Evolutionary conservation across 1,140 invertebrate genomes (phyloP).

Genomic region (Alviniconcha marisindica): DNA sequence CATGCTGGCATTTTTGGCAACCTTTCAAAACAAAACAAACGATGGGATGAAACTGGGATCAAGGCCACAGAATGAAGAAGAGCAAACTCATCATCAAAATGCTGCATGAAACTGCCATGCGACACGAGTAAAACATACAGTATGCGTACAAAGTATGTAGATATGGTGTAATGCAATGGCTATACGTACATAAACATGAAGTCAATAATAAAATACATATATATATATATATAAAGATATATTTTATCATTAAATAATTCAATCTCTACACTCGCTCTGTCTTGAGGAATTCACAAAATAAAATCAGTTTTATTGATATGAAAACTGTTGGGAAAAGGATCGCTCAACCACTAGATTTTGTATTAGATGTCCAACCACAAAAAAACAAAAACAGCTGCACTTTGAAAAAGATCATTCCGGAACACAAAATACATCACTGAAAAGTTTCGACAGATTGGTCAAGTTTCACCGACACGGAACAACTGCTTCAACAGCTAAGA

Average conservation of each 20-base stretch:
- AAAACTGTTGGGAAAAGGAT: conserved; percentile 10
- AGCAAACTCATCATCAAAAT: too few relatives aligned
- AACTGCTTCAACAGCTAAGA: background rate
- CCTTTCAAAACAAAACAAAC: too few relatives aligned
- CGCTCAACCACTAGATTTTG: conserved; percentile 37
- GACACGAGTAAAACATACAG: too few relatives aligned
- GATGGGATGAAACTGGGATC: too few relatives aligned
- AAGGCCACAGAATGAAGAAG: too few relatives aligned
- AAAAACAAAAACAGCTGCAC: conserved; percentile 27
- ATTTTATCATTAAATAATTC: conserved; percentile 26
- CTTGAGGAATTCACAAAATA: conserved; percentile 28
- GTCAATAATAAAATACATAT: background rate
- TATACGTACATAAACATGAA: background rate
- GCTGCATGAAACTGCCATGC: too few relatives aligned
- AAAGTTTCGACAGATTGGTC: background rate
- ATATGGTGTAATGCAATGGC: conserved; percentile 24
- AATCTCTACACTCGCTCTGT: conserved; percentile 38
- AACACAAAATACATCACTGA: background rate
- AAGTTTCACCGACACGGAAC: background rate
- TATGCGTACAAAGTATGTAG: background rate
- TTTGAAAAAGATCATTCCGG: conserved; percentile 24
- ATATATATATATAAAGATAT: conserved; percentile 27
- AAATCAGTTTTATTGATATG: conserved; percentile 35
- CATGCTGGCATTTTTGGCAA: too few relatives aligned
- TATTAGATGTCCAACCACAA: conserved; percentile 8